phyloP scores from a whole-genome alignment of 2,113 vertebrate genomes.

The Albula glossodonta region DNA sequence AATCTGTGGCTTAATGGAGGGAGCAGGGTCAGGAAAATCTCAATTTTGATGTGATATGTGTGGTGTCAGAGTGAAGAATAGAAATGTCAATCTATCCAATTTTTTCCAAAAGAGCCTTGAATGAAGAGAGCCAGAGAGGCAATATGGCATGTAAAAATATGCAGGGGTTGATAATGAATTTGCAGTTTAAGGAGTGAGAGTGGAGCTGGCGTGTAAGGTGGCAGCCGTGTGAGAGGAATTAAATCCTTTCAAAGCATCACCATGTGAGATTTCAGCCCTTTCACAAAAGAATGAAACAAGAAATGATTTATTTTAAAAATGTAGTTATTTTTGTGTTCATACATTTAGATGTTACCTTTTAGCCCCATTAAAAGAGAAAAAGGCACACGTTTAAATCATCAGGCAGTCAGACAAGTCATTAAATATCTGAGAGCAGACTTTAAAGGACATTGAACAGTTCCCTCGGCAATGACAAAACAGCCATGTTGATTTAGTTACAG shows the following conservation, averaged over 20 bases:
- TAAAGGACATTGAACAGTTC: constrained; percentile 14
- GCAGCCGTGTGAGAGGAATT: constrained; percentile 22
- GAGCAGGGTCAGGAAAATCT: not conserved
- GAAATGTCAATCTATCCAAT: not conserved
- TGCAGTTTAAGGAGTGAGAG: constrained; percentile 18
- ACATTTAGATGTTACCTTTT: constrained; percentile 43
- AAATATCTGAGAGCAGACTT: not conserved
- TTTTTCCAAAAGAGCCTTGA: not conserved
- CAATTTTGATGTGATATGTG: not conserved
- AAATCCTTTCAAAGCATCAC: not conserved
- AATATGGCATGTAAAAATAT: not conserved
- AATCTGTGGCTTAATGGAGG: not conserved
- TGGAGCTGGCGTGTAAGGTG: constrained; percentile 31
- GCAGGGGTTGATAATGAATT: constrained; percentile 4
- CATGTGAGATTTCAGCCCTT: not conserved
- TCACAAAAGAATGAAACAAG: constrained; percentile 21
- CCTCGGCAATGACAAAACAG: not conserved
- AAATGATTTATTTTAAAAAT: not conserved
- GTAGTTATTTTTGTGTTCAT: constrained; percentile 20
- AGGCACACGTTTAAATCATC: constrained; percentile 23
- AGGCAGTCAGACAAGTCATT: constrained; percentile 3
- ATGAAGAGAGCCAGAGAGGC: constrained; percentile 2
- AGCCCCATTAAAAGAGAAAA: not conserved
- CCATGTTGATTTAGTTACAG: not conserved
- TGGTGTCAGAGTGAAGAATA: not conserved